Evolutionary conservation across 2,113 vertebrate species (phyloP), one percentile per base, ranked within the genome.

Genomic region (Zapornia atra): DNA sequence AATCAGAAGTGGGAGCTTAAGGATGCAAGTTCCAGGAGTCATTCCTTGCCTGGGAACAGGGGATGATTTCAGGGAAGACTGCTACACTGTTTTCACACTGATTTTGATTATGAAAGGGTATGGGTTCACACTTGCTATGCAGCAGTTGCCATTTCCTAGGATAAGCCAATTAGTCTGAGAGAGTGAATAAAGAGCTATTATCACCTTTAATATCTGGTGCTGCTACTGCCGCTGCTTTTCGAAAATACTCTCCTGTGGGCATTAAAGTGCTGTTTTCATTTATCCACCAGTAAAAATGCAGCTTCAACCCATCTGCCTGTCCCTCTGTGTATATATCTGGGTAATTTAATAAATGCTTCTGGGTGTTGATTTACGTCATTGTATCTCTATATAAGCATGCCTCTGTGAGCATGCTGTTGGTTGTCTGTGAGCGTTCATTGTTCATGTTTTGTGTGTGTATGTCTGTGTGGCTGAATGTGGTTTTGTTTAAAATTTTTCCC

Each of bases 291-390:
- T 79, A 76, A 92, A 94, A 96, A 75, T 0, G 1, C 92, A 94
- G 88, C 87, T 73, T 88, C 69, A 88, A 69, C 90, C 65, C 90
- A 84, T 96, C 95, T 87, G 83, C 61, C 80, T 82, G 77, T 91
- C 69, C 92, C 88, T 91, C 72, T 94, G 92, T 96, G 94, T 94
- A 72, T 95, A 65, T 85, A 87, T 87, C 92, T 96, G 96, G 80
- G 94, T 96, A 93, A 95, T 93, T 92, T 92, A 96, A 91, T 96
- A 96, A 95, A 96, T 94, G 88, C 91, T 94, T 88, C 94, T 95
- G 96, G 91, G 95, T 96, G 96, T 94, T 97, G 95, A 93, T 96
- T 96, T 95, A 93, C 91, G 73, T 96, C 96, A 97, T 75, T 82
- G 92, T 94, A 48, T 94, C 95, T 87, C 80, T 82, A 10, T 26